Conservation (phyloP, 2,888 invertebrate species). For the Parnassius smintheus region DNA sequence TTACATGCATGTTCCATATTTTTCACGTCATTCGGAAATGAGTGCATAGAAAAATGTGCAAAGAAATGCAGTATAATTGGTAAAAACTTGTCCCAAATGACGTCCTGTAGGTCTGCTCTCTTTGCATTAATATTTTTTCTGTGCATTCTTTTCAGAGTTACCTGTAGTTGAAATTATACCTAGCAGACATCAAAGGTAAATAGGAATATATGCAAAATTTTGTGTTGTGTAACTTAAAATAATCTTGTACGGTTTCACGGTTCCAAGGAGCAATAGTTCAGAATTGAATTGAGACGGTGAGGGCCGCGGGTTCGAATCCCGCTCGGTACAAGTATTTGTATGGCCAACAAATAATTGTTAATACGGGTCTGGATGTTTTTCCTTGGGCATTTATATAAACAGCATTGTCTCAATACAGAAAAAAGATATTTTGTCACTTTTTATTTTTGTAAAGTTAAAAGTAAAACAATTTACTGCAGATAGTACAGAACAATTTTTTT, state of each 20-base stretch:
- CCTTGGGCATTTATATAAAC: too few relatives aligned
- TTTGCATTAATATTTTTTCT: constrained; percentile 68
- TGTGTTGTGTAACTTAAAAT: not conserved
- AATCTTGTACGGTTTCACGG: not conserved
- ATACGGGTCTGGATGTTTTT: too few relatives aligned
- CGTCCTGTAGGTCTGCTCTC: constrained; percentile 47
- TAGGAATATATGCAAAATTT: not conserved
- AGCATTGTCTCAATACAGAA: too few relatives aligned
- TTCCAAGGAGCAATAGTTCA: too few relatives aligned
- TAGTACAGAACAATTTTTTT: too few relatives aligned
- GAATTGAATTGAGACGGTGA: too few relatives aligned
- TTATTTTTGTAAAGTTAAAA: too few relatives aligned
- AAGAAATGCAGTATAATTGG: constrained; percentile 67
- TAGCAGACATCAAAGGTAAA: constrained; percentile 25
- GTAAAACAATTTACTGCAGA: too few relatives aligned
- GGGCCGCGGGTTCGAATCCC: too few relatives aligned
- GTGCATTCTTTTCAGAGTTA: constrained; percentile 79
- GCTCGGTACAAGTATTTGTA: too few relatives aligned
- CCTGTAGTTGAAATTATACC: constrained; percentile 53
- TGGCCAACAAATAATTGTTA: too few relatives aligned
- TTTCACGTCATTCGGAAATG: constrained; percentile 51
- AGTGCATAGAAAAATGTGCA: constrained; percentile 78
- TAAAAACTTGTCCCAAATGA: constrained; percentile 8
- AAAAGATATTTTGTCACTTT: too few relatives aligned
- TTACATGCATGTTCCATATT: constrained; percentile 32